Evolutionary conservation across 2,797 vertebrate genomes (phyloP).

Genomic region (Coccyzus lansbergi): DNA sequence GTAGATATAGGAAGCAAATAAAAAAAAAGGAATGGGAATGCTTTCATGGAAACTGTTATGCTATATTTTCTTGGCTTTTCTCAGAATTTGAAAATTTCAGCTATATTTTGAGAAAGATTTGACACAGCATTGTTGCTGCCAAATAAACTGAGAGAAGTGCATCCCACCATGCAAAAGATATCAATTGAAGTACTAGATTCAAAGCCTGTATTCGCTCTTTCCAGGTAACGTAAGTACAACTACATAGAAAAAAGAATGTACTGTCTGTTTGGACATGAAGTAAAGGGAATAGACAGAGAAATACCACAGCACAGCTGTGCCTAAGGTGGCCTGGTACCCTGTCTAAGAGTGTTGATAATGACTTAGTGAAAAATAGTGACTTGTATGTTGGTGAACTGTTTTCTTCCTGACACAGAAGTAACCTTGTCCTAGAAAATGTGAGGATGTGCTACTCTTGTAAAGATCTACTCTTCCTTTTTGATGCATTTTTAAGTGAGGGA

Average conservation of each 20-base stretch:
- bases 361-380: background rate
- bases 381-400: background rate
- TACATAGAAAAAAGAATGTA: background rate
- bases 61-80: background rate
- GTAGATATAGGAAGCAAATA: background rate
- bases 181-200: background rate
- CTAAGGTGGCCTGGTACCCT: background rate
- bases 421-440: background rate
- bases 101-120: background rate
- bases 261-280: background rate
- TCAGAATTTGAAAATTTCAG: background rate
- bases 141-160: background rate
- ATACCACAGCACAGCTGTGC: background rate
- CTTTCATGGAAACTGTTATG: background rate
- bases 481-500: slow-evolving; percentile 16
- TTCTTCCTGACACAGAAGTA: background rate
- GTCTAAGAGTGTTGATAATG: background rate
- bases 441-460: background rate
- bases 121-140: background rate
- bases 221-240: background rate
- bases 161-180: background rate
- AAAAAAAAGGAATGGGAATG: background rate
- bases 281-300: background rate
- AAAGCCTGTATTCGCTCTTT: background rate
- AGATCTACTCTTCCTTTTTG: slow-evolving; percentile 1